These are phyloP conservation scores for Rhamphomyia laevipes DNA, from an alignment of 2,888 invertebrate genomes.

Conservation along the genomic window DNA sequence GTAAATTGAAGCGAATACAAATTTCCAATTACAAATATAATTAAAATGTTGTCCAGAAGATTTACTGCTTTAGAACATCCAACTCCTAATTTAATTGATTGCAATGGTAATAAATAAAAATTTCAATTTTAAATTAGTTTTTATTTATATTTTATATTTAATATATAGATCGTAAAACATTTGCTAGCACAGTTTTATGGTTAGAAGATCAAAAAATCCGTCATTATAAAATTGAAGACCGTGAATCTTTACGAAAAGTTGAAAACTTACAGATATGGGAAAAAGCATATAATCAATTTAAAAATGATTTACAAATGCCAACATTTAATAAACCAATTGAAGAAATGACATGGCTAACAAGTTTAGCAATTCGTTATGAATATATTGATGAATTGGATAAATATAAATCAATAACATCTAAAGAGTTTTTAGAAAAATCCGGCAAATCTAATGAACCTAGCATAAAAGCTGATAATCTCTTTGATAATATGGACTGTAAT, in stretches of 20 bases:
- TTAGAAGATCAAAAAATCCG: conserved; percentile 89
- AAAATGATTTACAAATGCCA: conserved; percentile 65
- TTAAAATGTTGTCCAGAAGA: conserved; percentile 63
- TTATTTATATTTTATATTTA: background rate
- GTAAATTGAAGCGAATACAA: too few species aligned
- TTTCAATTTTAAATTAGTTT: background rate
- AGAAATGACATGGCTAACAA: conserved; percentile 75
- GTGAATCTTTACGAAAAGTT: conserved; percentile 59
- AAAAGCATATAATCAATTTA: conserved; percentile 58
- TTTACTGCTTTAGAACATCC: conserved; percentile 68
- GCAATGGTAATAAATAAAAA: conserved; percentile 46
- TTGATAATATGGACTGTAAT: conserved; percentile 77
- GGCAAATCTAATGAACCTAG: conserved; percentile 51
- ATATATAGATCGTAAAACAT: conserved; percentile 63
- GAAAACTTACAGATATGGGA: conserved; percentile 55
- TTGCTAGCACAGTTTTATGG: conserved; percentile 76
- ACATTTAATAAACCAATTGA: conserved; percentile 47
- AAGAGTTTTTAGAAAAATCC: conserved; percentile 44
- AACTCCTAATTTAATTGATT: conserved; percentile 55
- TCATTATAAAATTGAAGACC: conserved; percentile 71
- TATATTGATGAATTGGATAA: conserved; percentile 65
- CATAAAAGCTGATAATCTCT: conserved; percentile 66
- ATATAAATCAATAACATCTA: conserved; percentile 54
- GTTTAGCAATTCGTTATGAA: conserved; percentile 71
- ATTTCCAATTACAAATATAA: too few species aligned